Evolutionary conservation across 1,140 invertebrate genomes (phyloP), one percentile per base, ranked within the genome.

Genomic region (Drosophila bocqueti): DNA sequence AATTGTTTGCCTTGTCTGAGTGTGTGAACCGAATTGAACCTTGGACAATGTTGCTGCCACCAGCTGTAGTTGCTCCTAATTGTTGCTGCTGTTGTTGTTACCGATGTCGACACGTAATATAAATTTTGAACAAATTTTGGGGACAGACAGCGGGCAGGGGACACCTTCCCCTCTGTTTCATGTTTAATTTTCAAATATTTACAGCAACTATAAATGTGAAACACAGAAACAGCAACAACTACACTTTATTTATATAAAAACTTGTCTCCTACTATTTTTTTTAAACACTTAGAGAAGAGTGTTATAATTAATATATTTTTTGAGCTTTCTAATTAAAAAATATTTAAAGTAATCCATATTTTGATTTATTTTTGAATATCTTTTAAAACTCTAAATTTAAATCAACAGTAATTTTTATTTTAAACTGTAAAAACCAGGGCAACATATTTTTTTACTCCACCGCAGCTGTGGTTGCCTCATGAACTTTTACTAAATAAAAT

Each of bases 161-260:
- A 8, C 40, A 4, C 13, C 16, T 18, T 24, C 21, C 59, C 13
- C 24, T 16, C 13, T 26, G 0, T 36, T 49, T 52, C 65, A 50
- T 81, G 83, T 87, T 86, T 86, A 83, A 79, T 87, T 79, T 83
- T 77, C 79, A 87, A 86, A 86, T 86, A 87, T 86, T 87, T 87
- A 61, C 79, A 64, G 66, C 71, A 83, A 87, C 69, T 73, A 87
- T 87, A 83, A 87, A 83, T 73, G 71, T 74, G 80, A 86, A 77
- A 82, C 84, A 78, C 59, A 54, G 68, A 67, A 57, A 54, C 43
- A 76, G 69, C 65, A 80, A 78, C 83, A 85, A 76, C 81, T 67
- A 79, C 79, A 79, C 83, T 79, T 76, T 49, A 73, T 55, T 52
- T 15, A 57, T 46, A 45, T 50, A 36, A 34, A 52, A 57, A 40